Evolutionary conservation across 2,113 vertebrate genomes (phyloP), one percentile per base, ranked within the genome.

Genomic region (Myotis davidii): DNA sequence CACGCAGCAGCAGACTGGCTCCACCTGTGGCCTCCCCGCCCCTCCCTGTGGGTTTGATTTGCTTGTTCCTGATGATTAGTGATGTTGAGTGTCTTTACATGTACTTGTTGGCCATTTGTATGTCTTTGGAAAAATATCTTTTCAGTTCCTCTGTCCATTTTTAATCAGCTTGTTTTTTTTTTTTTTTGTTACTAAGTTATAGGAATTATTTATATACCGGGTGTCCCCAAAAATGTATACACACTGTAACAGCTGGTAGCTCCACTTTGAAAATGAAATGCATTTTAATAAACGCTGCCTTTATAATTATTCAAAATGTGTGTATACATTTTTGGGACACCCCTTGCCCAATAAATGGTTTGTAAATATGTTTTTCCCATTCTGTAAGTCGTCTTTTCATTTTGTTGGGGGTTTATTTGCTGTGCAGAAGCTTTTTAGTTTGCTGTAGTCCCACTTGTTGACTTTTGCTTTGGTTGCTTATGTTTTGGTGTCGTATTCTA

Each of bases 341-440:
- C 70, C 14, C n/a, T 84, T 74, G n/a, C 42, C 52, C 18, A 13
- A 27, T 92, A 85, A 27, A 42, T 65, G 81, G 56, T 85, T 84
- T 92, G 45, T 54, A 77, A 77, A 85, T 86, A 56, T 70, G 78
- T 86, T 92, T 27, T 48, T 92, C 23, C 48, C 16, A 12, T 92
- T 69, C 82, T 69, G 17, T 67, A 65, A 34, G 27, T 85, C 21
- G 18, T 74, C 32, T 86, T 85, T 92, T 70, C 61, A 48, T 59
- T 78, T 69, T 48, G 50, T 78, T 37, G 29, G 54, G 42, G 54
- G 45, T 70, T 70, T 27, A 56, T 90, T 90, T 69, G 45, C n/a
- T 78, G 1, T 45, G 12, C 76, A 54, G 87, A 64, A 59, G 50
- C 64, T 90, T 70, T 81, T 79, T 81, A 70, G 48, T 70, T 42